These are phyloP conservation scores for Hafferia zeledoni DNA, from an alignment of 2,797 vertebrate species.

Conservation along the genomic window DNA sequence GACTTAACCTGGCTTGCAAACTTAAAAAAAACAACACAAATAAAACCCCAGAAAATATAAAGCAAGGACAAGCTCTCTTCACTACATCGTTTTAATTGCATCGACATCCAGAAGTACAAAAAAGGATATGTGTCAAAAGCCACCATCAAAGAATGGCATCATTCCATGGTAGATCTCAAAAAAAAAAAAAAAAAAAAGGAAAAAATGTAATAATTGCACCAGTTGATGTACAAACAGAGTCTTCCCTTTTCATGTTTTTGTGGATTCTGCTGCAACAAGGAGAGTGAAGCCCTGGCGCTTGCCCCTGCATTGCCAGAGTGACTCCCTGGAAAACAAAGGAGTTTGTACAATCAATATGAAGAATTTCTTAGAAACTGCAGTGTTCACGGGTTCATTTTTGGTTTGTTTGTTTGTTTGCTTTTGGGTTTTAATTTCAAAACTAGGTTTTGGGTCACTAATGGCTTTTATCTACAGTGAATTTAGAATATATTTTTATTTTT, in stretches of 20 bases:
- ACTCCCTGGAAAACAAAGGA: conserved; percentile 74
- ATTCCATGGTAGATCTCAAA: conserved; percentile 64
- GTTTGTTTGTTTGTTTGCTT: fast-evolving
- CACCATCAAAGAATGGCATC: conserved; percentile 66
- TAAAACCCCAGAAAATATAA: not conserved
- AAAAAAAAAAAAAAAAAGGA: conserved; percentile 6
- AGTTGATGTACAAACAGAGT: conserved; percentile 75
- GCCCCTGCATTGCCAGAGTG: conserved; percentile 67
- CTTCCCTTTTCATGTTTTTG: conserved; percentile 81
- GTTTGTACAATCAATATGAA: conserved; percentile 77
- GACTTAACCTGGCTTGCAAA: not conserved
- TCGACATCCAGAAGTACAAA: conserved; percentile 76
- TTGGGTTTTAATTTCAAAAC: not conserved
- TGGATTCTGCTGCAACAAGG: conserved; percentile 61
- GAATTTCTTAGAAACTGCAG: conserved; percentile 68
- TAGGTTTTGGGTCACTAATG: conserved; percentile 78
- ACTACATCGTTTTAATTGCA: conserved; percentile 85
- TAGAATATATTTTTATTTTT: conserved; percentile 78
- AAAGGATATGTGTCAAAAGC: conserved; percentile 68
- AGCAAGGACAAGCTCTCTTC: not conserved
- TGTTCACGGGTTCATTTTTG: not conserved
- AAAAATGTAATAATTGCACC: conserved; percentile 85
- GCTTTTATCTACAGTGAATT: conserved; percentile 84
- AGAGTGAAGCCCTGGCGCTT: conserved; percentile 61
- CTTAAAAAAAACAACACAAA: not conserved